Conservation (phyloP, 2,888 invertebrate genomes). For the Drosophila koepferae region DNA sequence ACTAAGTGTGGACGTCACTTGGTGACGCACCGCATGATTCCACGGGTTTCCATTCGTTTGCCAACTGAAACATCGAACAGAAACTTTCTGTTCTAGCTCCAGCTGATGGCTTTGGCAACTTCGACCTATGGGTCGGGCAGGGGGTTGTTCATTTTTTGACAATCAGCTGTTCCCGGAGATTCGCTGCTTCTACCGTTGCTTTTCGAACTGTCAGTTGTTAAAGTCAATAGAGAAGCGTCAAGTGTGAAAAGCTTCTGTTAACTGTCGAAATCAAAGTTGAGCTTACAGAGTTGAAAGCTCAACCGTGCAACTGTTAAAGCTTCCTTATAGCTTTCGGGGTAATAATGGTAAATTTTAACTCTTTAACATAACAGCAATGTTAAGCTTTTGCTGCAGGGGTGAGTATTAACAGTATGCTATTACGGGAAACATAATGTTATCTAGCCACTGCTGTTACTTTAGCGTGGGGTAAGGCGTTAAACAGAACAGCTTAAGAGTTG, state of each 20-base stretch:
- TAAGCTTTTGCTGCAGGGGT: conserved; percentile 7
- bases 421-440: neutral
- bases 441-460: neutral
- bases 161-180: conserved; percentile 58
- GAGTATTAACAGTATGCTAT: conserved; percentile 17
- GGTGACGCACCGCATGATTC: conserved; percentile 73
- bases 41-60: conserved; percentile 51
- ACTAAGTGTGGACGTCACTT: conserved; percentile 60
- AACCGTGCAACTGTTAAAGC: conserved; percentile 10
- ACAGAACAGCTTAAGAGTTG: conserved; percentile 14
- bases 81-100: conserved; percentile 54
- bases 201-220: conserved; percentile 42
- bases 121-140: neutral
- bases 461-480: neutral
- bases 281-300: conserved; percentile 27
- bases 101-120: conserved; percentile 49
- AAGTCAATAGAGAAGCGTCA: conserved; percentile 57
- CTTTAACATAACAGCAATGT: conserved; percentile 3
- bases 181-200: conserved; percentile 26
- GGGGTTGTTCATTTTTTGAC: conserved; percentile 55
- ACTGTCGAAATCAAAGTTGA: conserved; percentile 4
- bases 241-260: conserved; percentile 30
- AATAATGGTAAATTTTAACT: conserved; percentile 49
- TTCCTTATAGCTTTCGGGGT: conserved; percentile 35
- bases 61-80: conserved; percentile 48